Evolutionary conservation across 2,888 invertebrate species (phyloP).

Genomic region (Metellina segmentata): DNA sequence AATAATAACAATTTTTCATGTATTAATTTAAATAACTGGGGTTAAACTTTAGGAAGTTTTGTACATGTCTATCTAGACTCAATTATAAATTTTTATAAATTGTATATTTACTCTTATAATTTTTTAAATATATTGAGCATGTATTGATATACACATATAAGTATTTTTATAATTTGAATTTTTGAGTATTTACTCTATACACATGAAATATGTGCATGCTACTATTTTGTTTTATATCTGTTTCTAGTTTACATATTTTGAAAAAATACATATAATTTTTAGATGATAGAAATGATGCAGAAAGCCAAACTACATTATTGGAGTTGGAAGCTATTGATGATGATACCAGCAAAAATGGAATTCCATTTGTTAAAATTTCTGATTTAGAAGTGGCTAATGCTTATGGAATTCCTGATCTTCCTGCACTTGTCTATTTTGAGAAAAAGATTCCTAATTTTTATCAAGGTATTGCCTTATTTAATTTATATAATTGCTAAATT

Average conservation of each 20-base stretch:
- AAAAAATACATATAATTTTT: not conserved
- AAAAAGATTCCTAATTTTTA: constrained; percentile 78
- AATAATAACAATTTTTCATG: too few relatives aligned
- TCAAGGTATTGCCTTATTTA: constrained; percentile 76
- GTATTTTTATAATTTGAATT: too few relatives aligned
- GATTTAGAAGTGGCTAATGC: constrained; percentile 93
- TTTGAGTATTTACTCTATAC: too few relatives aligned
- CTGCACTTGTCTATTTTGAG: constrained; percentile 79
- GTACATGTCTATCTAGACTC: too few relatives aligned
- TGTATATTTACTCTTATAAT: too few relatives aligned
- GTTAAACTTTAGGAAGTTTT: too few relatives aligned
- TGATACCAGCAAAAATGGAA: constrained; percentile 92
- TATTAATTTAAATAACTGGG: too few relatives aligned
- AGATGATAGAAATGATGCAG: constrained; percentile 78
- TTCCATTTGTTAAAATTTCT: constrained; percentile 95
- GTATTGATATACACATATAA: too few relatives aligned
- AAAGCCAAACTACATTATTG: constrained; percentile 75
- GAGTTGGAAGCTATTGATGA: constrained; percentile 92
- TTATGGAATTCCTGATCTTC: constrained; percentile 92
- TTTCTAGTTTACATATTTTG: not conserved
- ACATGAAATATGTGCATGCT: not conserved
- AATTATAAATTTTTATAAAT: too few relatives aligned
- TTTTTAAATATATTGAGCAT: too few relatives aligned
- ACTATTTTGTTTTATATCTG: not conserved
- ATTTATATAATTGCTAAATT: not conserved